A percentile compares a stretch with the other conserved stretches of the same genome.
phyloP scores from a whole-genome alignment of 1,140 invertebrate species.

The Bombus pyrosoma region DNA sequence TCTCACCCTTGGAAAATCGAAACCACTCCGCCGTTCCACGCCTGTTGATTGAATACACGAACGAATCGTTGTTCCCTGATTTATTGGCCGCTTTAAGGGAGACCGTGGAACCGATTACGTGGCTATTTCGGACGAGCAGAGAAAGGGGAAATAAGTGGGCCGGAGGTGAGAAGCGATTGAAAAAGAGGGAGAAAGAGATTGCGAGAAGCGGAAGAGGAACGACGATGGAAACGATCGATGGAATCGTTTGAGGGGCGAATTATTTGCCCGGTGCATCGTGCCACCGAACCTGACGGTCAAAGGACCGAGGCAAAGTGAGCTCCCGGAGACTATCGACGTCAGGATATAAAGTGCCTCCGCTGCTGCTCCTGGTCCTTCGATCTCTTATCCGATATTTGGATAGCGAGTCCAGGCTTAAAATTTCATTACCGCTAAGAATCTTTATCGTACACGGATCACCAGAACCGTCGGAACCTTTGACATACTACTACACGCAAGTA shows the following conservation, averaged over 20 bases:
- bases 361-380: background rate
- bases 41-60: conserved; percentile 42
- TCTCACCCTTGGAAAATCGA: background rate
- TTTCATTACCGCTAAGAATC: conserved; percentile 18
- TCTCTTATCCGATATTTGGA: conserved; percentile 12
- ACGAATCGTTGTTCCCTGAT: conserved; percentile 46
- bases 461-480: background rate
- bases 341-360: conserved; percentile 32
- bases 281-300: conserved; percentile 22
- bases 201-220: background rate
- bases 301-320: conserved; percentile 32
- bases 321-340: conserved; percentile 27
- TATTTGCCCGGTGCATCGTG: conserved; percentile 46
- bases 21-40: background rate
- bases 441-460: background rate
- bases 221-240: conserved; percentile 34
- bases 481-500: too few relatives aligned
- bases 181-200: conserved; percentile 35
- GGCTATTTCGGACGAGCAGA: conserved; percentile 14
- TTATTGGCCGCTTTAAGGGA: conserved; percentile 47
- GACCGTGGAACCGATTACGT: conserved; percentile 51
- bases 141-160: background rate
- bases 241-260: conserved; percentile 47
- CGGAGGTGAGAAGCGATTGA: conserved; percentile 38
- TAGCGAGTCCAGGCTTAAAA: conserved; percentile 18